Conservation (phyloP, 2,797 vertebrate species). For the Platalea minor region DNA sequence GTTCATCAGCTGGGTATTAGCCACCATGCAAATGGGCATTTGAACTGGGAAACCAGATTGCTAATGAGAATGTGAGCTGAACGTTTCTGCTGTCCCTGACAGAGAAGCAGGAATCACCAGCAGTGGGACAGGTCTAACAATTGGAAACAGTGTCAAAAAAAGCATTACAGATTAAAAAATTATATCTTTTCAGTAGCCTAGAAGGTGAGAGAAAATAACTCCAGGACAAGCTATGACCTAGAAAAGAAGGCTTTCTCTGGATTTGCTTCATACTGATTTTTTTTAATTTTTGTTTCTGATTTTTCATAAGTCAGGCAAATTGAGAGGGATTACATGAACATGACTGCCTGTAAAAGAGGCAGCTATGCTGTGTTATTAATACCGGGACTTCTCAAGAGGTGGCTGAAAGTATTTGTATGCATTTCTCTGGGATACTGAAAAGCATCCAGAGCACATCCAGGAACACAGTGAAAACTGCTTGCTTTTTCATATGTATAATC, state of each 20-base stretch:
- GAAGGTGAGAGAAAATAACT: background rate
- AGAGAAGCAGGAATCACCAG: background rate
- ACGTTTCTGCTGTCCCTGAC: background rate
- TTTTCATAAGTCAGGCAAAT: background rate
- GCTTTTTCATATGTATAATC: background rate
- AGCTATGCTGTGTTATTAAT: background rate
- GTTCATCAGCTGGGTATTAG: background rate
- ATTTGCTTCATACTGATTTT: background rate
- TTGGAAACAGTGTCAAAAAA: background rate
- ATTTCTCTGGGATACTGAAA: background rate
- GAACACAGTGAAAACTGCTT: background rate
- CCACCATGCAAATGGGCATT: background rate
- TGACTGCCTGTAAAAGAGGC: background rate
- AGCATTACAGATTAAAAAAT: background rate
- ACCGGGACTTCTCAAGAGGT: background rate
- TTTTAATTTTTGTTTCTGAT: background rate
- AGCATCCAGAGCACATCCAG: background rate
- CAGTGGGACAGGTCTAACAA: background rate
- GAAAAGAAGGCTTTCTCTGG: background rate
- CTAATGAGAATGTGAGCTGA: background rate
- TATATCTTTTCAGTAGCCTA: background rate
- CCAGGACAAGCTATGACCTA: background rate
- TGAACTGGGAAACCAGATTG: background rate
- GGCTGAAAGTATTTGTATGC: background rate
- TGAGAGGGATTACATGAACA: background rate